Evolutionary conservation across 92 coral and sea anemone genomes (phyloP), one percentile per base, ranked within the genome.

Genomic region (Paragorgia papillata): DNA sequence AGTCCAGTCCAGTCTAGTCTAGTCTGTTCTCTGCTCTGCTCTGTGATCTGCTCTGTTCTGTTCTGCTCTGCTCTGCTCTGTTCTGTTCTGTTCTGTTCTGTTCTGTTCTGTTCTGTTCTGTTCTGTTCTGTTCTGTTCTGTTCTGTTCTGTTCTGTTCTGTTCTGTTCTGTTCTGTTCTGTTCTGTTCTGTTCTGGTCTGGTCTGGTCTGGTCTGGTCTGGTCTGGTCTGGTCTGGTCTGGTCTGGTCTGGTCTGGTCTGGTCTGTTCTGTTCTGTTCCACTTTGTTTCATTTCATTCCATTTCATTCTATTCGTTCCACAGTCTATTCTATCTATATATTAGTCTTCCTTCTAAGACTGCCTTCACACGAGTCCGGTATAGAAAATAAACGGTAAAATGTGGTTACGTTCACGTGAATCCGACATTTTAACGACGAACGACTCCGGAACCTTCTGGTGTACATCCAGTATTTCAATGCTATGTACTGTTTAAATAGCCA

Each of bases 11-110:
- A 19, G 10, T 30, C 44, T 62, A 44, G 10, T 30, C 46, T 31
- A 19, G 10, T 30, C 69, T 62, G 69, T 24, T 59, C 37, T 30
- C 69, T 62, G 43, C 3, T 30, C 46, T 62, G 43, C 14, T 33
- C 69, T 62, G 43, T 28, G 4, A 51, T 51, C 19, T 51, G 26
- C 7, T 51, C 26, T 51, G 21, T 22, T 51, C 26, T 17, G 58
- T 51, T 51, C 58, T 22, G 26, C 17, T 51, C 58, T 51, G 58
- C 17, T 30, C 69, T 62, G 69, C 14, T 30, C 69, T 62, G 69
- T 28, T 30, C 20, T 31, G 69, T 28, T 30, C 44, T 31, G 69
- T 28, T 62, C 19, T 17, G 58, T 51, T 51, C 19, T 17, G 58
- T 51, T 51, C 19, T 17, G 58, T 51, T 30, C 44, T 31, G 69